Evolutionary conservation across 2,888 invertebrate genomes (phyloP).

Genomic region (Chironomus riparius): DNA sequence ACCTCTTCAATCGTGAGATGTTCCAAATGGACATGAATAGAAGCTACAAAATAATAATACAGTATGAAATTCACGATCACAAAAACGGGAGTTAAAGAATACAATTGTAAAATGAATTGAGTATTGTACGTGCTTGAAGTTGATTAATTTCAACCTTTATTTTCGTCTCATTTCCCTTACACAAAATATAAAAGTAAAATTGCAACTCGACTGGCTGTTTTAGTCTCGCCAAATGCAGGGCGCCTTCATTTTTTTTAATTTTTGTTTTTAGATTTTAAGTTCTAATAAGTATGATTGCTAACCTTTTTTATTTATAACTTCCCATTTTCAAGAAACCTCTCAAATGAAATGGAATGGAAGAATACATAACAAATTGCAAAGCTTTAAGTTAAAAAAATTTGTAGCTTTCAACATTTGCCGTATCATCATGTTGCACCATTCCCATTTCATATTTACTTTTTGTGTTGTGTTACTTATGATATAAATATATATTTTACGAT

Average conservation of each 20-base stretch:
- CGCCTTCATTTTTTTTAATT: too few relatives aligned
- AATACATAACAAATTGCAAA: not conserved
- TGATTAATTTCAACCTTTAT: not conserved
- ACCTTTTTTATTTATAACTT: slow-evolving; percentile 12
- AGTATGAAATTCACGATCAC: not conserved
- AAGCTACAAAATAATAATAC: not conserved
- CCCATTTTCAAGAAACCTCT: slow-evolving; percentile 1
- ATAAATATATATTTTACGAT: too few relatives aligned
- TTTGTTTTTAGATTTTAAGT: not conserved
- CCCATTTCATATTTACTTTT: not conserved
- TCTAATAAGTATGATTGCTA: not conserved
- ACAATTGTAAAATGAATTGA: not conserved
- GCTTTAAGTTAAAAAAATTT: not conserved
- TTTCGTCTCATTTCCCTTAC: too few relatives aligned
- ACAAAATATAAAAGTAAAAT: too few relatives aligned
- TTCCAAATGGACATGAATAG: not conserved
- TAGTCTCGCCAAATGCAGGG: too few relatives aligned
- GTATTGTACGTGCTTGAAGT: not conserved
- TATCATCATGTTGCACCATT: not conserved
- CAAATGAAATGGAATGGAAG: not conserved
- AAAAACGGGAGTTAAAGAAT: not conserved
- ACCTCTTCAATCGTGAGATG: not conserved
- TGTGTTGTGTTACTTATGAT: not conserved
- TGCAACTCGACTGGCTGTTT: too few relatives aligned
- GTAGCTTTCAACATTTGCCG: not conserved